Evolutionary conservation across 2,113 vertebrate genomes (phyloP), one percentile per base, ranked within the genome.

Genomic region (Oxyura jamaicensis): DNA sequence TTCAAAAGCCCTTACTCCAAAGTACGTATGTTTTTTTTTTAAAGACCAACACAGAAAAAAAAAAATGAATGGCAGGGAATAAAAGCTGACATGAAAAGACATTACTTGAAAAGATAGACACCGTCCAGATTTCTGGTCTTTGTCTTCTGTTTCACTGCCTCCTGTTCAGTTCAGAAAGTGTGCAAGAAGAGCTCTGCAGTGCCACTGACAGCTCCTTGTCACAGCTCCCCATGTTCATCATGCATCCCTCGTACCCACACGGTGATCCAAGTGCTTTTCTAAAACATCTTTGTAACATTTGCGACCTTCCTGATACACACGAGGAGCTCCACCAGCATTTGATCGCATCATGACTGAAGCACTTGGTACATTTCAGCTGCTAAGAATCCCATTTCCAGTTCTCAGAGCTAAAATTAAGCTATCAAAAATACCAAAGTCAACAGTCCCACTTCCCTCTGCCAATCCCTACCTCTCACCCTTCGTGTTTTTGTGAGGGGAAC

Each of bases 301-400:
- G 39, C 31, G 80, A 69, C 72, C 67, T 62, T 66, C n/a, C n/a
- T 52, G 63, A 13, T 55, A 19, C 55, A 25, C 58, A 35, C 28
- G 15, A 8, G 25, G 46, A 59, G 72, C 72, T 33, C 28, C 59
- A 25, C 31, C 46, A 44, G 15, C 71, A 4, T 8, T 14, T 35
- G 22, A 22, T n/a, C 18, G 65, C 62, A 9, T 39, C 7, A 0
- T 3, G 17, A 6, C 81, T 33, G 58, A 67, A 75, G 8, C 25
- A 14, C 5, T 2, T 0, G 1, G 39, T 13, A 13, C 8, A 1
- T 85, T 67, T 73, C 44, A 3, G 29, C 72, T 11, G 4, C 73
- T 42, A 5, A 50, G 39, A 71, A 55, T 28, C 48, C 60, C 11
- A n/a, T 28, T 73, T 68, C 44, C 72, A 46, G 11, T 8, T 53